A percentile compares a stretch with the other conserved stretches of the same genome.
Conservation (phyloP, 2,113 vertebrate genomes). For the Bungarus multicinctus region DNA sequence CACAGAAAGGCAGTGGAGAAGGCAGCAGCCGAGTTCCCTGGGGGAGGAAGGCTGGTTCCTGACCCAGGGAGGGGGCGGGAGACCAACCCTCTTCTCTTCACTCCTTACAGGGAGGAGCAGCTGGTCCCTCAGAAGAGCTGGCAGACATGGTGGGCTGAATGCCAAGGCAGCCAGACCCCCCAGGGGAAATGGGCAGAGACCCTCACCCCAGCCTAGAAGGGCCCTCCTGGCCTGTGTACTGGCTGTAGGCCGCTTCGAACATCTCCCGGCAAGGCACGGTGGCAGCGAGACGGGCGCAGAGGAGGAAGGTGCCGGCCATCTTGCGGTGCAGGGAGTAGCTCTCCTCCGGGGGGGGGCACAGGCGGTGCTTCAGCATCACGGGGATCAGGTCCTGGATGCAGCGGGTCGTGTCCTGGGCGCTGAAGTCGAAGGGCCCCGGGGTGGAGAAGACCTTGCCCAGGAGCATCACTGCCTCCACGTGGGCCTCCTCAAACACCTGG, state of each 20-base stretch:
- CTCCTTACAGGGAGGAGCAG: neutral
- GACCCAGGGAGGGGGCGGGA: neutral
- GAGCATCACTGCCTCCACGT: conserved; percentile 89
- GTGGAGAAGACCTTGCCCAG: conserved; percentile 85
- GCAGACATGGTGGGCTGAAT: no score
- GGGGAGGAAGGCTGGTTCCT: neutral
- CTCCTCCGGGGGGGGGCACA: conserved; percentile 85
- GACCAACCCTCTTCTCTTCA: neutral
- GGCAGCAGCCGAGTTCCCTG: neutral
- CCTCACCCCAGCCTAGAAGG: neutral
- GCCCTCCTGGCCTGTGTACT: conserved; percentile 44
- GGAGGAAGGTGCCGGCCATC: conserved; percentile 90
- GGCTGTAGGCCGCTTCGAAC: conserved; percentile 73
- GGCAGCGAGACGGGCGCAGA: conserved; percentile 83
- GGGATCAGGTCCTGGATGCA: conserved; percentile 83
- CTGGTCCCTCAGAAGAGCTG: neutral
- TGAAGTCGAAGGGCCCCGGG: conserved; percentile 77
- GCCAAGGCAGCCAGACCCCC: neutral
- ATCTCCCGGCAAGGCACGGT: conserved; percentile 78
- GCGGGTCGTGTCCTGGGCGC: conserved; percentile 78
- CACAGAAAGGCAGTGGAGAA: neutral
- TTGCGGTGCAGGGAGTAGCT: conserved; percentile 90
- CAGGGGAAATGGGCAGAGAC: neutral
- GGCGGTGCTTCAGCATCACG: conserved; percentile 81
- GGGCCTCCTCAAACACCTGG: conserved; percentile 82